Evolutionary conservation across 2,888 invertebrate genomes (phyloP), one percentile per base, ranked within the genome.

Genomic region (Megalurothrips usitatus): DNA sequence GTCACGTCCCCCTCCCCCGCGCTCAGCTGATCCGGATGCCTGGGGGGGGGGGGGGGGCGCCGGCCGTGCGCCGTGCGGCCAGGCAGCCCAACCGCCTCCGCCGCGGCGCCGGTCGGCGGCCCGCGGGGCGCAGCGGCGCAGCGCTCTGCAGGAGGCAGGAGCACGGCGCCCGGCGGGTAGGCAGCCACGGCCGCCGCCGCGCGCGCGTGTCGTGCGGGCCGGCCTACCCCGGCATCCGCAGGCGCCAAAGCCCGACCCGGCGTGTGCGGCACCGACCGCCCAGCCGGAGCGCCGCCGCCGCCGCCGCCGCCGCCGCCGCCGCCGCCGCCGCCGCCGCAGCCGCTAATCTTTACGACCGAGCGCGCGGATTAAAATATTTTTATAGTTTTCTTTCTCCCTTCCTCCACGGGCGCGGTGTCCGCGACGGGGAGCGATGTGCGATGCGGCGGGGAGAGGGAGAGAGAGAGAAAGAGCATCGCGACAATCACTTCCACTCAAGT

Each of bases 401-500:
- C 19, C 58, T 19, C 58, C 58, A 6, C 58, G n/a, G n/a, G n/a
- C n/a, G n/a, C 34, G 34, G 6, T 43, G 34, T 43, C 3, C 34
- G 34, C 34, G 34, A n/a, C 19, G 17, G 6, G 58, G 58, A 14
- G 19, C 58, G n/a, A n/a, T n/a, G n/a, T n/a, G n/a, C n/a, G n/a
- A n/a, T n/a, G n/a, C n/a, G n/a, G n/a, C n/a, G 52, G 14, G 1
- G 14, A 11, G 6, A 1, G 52, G 17, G 52, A 14, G 52, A 11
- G 52, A 52, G 52, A 52, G 52, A 52, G 52, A 52, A 11, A 52
- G 52, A 6, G 52, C 52, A 17, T 14, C 52, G 52, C 52, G 17
- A 75, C 68, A 75, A 75, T 75, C 68, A 75, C 68, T 75, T 75
- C 68, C 68, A 75, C 26, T 26, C 68, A 26, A 75, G 11, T 75